Conservation (phyloP, 92 coral and sea anemone genomes). For the Phenganax stokvisi region DNA sequence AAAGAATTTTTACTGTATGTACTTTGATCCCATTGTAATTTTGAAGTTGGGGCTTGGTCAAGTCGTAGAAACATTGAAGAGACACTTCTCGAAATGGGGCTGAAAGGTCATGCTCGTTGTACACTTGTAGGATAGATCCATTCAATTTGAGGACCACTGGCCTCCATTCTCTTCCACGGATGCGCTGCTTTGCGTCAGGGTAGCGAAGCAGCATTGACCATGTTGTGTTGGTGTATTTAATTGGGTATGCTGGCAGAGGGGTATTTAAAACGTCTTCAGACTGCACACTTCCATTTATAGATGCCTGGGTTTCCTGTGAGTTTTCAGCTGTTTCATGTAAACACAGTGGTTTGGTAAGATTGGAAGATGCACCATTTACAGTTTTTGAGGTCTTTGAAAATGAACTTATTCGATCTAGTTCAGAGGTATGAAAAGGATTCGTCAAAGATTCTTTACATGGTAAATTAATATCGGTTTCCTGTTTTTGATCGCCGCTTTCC, state of each 20-base stretch:
- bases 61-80: slow-evolving; percentile 80
- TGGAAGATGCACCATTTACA: neutral
- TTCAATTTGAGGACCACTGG: slow-evolving; percentile 79
- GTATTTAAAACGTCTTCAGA: neutral
- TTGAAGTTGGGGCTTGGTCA: slow-evolving; percentile 64
- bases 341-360: neutral
- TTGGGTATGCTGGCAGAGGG: slow-evolving; percentile 28
- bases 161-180: slow-evolving; percentile 86
- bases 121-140: slow-evolving; percentile 78
- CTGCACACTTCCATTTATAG: neutral
- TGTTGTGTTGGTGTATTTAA: slow-evolving; percentile 53
- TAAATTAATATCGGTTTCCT: neutral
- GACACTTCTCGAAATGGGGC: slow-evolving; percentile 95
- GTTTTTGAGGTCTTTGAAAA: slow-evolving; percentile 12
- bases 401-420: slow-evolving; percentile 27
- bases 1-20: slow-evolving; percentile 77
- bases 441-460: neutral
- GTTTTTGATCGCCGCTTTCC: slow-evolving; percentile 3
- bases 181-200: slow-evolving; percentile 80
- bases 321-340: neutral
- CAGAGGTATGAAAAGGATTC: slow-evolving; percentile 27
- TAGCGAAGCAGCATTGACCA: slow-evolving; percentile 92
- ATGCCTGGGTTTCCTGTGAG: neutral
- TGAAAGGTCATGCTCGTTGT: slow-evolving; percentile 84
- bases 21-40: slow-evolving; percentile 68